phyloP scores from a whole-genome alignment of 1,140 invertebrate species.

The Phortica variegata region DNA sequence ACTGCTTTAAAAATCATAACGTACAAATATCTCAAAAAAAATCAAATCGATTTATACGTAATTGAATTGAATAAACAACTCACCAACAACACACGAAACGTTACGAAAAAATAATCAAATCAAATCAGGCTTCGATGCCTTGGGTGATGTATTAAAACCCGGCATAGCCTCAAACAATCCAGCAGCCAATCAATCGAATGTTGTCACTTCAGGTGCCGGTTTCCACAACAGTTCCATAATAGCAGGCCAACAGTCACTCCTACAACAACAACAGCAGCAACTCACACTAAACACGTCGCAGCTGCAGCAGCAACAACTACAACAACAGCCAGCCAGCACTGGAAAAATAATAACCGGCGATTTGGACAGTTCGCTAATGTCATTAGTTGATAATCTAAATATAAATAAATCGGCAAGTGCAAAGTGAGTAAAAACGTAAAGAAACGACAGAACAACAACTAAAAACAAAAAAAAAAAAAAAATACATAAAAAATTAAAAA shows the following conservation, averaged over 20 bases:
- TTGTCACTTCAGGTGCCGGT: slow-evolving; percentile 49
- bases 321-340: slow-evolving; percentile 56
- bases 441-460: slow-evolving; percentile 3
- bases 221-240: slow-evolving; percentile 5
- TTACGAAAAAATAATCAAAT: slow-evolving; percentile 13
- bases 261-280: slow-evolving; percentile 45
- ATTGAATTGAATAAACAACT: background rate
- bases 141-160: slow-evolving; percentile 71
- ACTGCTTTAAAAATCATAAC: slow-evolving; percentile 16
- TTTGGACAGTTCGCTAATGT: slow-evolving; percentile 87
- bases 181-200: slow-evolving; percentile 55
- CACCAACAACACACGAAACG: slow-evolving; percentile 6
- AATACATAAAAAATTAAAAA: slow-evolving; percentile 5
- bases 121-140: slow-evolving; percentile 67
- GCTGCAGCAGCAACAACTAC: slow-evolving; percentile 53
- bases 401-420: slow-evolving; percentile 78
- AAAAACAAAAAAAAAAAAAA: slow-evolving; percentile 16
- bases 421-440: slow-evolving; percentile 64
- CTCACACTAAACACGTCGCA: slow-evolving; percentile 47
- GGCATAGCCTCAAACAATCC: slow-evolving; percentile 55
- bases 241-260: background rate
- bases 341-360: slow-evolving; percentile 85
- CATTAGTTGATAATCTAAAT: slow-evolving; percentile 86
- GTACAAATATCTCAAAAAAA: slow-evolving; percentile 3
- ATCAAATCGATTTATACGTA: background rate